Percentiles rank a stretch among this genome's conserved stretches.
phyloP scores from a whole-genome alignment of 37 sponge, comb jelly and placozoan genomes.

The Theonella swinhoei region DNA sequence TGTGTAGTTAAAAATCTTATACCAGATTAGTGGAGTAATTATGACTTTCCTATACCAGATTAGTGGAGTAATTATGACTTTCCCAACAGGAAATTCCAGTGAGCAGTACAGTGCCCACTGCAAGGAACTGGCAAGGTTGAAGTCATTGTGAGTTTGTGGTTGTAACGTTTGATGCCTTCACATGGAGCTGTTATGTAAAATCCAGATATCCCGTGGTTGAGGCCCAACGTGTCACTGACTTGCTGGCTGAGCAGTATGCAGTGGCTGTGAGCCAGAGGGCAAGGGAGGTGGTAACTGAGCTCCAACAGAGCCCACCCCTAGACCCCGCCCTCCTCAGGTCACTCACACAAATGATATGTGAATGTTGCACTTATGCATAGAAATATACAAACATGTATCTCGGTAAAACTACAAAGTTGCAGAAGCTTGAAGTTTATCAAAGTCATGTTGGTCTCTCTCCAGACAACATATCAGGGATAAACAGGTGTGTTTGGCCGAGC shows the following conservation, averaged over 20 bases:
- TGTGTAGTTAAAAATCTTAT: too few relatives aligned
- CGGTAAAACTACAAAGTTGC: too few relatives aligned
- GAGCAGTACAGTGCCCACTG: slow-evolving; percentile 29
- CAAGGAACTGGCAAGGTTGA: slow-evolving; percentile 48
- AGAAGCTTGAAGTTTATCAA: too few relatives aligned
- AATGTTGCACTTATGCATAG: too few relatives aligned
- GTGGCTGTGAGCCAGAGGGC: slow-evolving; percentile 33
- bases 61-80: too few relatives aligned
- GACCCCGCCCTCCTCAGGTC: slow-evolving; percentile 3
- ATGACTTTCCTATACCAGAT: too few relatives aligned
- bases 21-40: too few relatives aligned
- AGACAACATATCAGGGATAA: slow-evolving; percentile 32
- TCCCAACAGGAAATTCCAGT: slow-evolving; percentile 19
- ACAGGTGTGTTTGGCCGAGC: slow-evolving; percentile 2
- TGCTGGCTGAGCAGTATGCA: slow-evolving; percentile 18
- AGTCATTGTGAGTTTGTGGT: slow-evolving; percentile 39
- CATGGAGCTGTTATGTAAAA: background rate
- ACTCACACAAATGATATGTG: too few relatives aligned
- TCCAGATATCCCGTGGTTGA: slow-evolving; percentile 58
- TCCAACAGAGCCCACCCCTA: background rate
- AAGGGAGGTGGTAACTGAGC: slow-evolving; percentile 19
- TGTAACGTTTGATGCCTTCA: background rate
- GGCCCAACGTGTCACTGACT: slow-evolving; percentile 29
- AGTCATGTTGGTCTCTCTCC: too few relatives aligned
- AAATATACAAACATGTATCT: too few relatives aligned